phyloP scores from a whole-genome alignment of 2,888 invertebrate genomes.

The Allacma fusca region DNA sequence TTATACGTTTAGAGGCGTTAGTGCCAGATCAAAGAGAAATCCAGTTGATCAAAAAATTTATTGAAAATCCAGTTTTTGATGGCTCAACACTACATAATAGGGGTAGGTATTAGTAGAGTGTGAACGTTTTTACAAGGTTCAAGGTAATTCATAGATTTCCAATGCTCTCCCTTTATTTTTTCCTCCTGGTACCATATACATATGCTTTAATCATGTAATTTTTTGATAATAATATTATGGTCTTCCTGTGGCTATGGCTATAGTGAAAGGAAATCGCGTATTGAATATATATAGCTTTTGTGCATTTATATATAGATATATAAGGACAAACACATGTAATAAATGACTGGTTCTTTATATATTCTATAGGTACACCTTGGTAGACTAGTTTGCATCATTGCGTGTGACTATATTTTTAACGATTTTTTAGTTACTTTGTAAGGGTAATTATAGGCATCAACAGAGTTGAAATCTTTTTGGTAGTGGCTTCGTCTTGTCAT shows the following conservation, averaged over 20 bases:
- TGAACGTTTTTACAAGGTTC: conserved; percentile 39
- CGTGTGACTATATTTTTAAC: conserved; percentile 12
- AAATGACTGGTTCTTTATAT: conserved; percentile 24
- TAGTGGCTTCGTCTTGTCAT: conserved; percentile 25
- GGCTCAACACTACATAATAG: conserved; percentile 30
- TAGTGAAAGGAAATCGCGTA: conserved; percentile 29
- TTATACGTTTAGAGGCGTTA: too few relatives aligned
- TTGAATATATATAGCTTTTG: conserved; percentile 6
- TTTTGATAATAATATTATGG: conserved; percentile 41
- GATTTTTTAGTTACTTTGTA: conserved; percentile 18
- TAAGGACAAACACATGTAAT: conserved; percentile 10
- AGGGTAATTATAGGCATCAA: background rate
- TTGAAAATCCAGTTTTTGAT: background rate
- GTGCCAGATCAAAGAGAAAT: background rate
- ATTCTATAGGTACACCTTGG: conserved; percentile 19
- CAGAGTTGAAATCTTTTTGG: background rate
- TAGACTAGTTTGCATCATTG: conserved; percentile 13
- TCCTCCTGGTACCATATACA: conserved; percentile 5
- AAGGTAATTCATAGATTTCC: conserved; percentile 34
- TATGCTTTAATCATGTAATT: conserved; percentile 31
- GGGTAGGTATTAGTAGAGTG: background rate
- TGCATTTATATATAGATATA: conserved; percentile 21
- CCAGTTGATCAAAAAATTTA: background rate
- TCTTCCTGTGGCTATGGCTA: conserved; percentile 42
- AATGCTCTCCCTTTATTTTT: conserved; percentile 30